These are phyloP conservation scores for Erannis defoliaria DNA, from an alignment of 2,888 invertebrate species.

Conservation along the genomic window DNA sequence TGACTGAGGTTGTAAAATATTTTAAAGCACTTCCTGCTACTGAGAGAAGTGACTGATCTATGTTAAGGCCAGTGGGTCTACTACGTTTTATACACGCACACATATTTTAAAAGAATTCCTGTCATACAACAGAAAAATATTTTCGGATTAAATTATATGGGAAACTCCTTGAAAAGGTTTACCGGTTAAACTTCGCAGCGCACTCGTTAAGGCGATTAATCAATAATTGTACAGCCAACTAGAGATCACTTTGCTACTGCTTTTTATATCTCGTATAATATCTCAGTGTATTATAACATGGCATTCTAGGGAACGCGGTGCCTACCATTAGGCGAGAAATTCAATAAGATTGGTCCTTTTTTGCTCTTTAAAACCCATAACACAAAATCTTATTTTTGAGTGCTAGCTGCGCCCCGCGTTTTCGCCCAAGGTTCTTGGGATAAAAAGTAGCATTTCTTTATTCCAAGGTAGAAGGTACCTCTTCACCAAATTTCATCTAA, in stretches of 20 bases:
- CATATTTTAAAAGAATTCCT: conserved; percentile 5
- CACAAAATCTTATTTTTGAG: no score
- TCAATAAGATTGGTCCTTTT: no score
- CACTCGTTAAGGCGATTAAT: background rate
- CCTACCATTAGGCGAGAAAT: no score
- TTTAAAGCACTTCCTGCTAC: conserved; percentile 11
- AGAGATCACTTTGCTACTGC: background rate
- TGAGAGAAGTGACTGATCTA: conserved; percentile 6
- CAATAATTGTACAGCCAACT: conserved; percentile 1
- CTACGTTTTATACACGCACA: background rate
- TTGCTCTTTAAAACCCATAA: no score
- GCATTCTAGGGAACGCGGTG: no score
- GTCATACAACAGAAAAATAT: conserved; percentile 2
- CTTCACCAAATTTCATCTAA: no score
- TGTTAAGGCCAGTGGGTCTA: conserved; percentile 21
- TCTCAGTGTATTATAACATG: no score
- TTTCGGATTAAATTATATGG: conserved; percentile 18
- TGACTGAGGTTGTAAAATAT: background rate
- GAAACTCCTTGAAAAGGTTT: conserved; percentile 21
- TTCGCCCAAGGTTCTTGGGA: no score
- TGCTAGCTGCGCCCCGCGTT: no score
- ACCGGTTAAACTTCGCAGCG: conserved; percentile 5
- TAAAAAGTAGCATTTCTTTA: no score
- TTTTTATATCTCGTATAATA: background rate
- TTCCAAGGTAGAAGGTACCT: no score